Conservation (phyloP, 2,888 invertebrate genomes). For the Phorcus lineatus region DNA sequence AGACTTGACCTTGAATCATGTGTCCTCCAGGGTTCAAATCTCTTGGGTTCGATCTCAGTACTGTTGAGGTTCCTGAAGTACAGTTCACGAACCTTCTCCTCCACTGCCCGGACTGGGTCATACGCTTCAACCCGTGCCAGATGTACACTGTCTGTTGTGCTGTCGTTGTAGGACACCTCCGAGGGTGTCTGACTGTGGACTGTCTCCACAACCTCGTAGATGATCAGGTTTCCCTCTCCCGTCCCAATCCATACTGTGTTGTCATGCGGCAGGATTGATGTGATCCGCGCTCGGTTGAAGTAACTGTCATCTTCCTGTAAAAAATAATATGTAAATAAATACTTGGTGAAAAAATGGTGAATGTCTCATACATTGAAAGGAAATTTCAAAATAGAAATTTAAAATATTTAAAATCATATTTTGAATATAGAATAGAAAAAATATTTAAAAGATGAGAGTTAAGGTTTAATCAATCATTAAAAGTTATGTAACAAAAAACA, state of each 20-base stretch:
- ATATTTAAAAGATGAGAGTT: background rate
- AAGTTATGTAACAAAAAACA: no score
- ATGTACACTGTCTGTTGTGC: constrained; percentile 36
- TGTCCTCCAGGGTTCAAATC: background rate
- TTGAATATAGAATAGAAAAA: background rate
- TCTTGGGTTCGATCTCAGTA: background rate
- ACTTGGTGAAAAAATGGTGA: background rate
- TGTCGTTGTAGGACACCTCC: constrained; percentile 52
- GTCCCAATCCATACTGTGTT: constrained; percentile 77
- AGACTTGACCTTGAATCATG: background rate
- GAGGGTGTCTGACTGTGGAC: constrained; percentile 56
- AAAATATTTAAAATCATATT: background rate
- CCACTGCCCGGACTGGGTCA: constrained; percentile 29
- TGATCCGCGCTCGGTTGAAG: constrained; percentile 74
- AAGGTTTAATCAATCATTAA: no score
- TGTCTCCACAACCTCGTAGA: constrained; percentile 68
- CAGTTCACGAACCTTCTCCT: constrained; percentile 31
- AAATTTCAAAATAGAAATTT: background rate
- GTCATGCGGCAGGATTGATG: constrained; percentile 74
- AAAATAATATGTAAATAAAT: background rate
- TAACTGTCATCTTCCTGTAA: constrained; percentile 73
- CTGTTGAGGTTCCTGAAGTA: constrained; percentile 27
- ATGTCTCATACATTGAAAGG: background rate
- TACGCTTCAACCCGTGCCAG: constrained; percentile 21
- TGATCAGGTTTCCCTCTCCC: constrained; percentile 76